These are phyloP conservation scores for Steatornis caripensis DNA, from an alignment of 2,113 vertebrate species.

Conservation along the genomic window DNA sequence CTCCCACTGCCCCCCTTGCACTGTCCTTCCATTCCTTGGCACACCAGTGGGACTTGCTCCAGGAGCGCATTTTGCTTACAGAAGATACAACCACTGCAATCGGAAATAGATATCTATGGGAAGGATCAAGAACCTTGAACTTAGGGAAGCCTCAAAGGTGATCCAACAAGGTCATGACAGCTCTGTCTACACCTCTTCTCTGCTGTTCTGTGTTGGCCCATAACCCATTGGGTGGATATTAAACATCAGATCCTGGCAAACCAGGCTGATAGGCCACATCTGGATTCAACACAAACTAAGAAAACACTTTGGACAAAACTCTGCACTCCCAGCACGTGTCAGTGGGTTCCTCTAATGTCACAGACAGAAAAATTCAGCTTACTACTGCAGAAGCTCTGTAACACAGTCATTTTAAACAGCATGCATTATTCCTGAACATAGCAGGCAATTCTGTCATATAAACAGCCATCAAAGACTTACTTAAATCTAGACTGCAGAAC, in stretches of 20 bases:
- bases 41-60: not conserved
- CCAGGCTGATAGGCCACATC: not conserved
- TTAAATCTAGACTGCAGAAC: conserved; percentile 38
- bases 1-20: not conserved
- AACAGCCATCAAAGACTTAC: conserved; percentile 48
- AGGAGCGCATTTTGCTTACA: not conserved
- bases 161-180: not conserved
- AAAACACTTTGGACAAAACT: not conserved
- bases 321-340: not conserved
- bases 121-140: not conserved
- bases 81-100: not conserved
- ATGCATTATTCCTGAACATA: not conserved
- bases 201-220: not conserved
- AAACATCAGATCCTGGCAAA: not conserved
- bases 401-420: not conserved
- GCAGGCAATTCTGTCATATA: not conserved
- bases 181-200: not conserved
- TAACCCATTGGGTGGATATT: not conserved
- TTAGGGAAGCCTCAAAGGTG: not conserved
- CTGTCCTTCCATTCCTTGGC: not conserved
- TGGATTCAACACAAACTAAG: not conserved
- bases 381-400: not conserved
- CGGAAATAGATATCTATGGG: not conserved
- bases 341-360: not conserved
- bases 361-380: not conserved